A percentile compares a stretch with the other conserved stretches of the same genome.
Conservation (phyloP, 2,888 invertebrate species). For the Apamea monoglypha region DNA sequence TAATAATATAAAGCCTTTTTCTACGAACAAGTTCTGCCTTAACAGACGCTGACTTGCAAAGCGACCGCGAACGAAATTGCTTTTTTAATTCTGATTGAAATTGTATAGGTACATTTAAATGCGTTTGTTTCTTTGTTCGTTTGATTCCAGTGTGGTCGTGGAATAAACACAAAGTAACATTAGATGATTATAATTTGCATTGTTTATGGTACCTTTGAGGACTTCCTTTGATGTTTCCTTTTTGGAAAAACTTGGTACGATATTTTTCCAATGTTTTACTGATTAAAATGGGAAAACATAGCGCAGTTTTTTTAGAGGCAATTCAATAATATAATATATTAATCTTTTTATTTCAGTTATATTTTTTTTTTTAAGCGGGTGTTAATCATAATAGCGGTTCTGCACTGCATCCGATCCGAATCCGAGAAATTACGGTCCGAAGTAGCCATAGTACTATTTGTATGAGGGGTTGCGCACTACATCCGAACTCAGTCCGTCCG, state of each 20-base stretch:
- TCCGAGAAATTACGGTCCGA: too few relatives aligned
- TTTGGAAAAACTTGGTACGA: neutral
- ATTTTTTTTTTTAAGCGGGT: neutral
- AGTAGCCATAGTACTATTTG: too few relatives aligned
- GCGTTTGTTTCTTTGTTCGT: constrained; percentile 25
- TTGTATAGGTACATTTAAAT: constrained; percentile 25
- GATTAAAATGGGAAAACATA: neutral
- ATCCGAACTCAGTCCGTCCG: too few relatives aligned
- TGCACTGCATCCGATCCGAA: too few relatives aligned
- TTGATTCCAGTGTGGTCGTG: constrained; percentile 3
- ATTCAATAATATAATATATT: neutral
- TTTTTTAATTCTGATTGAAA: constrained; percentile 48
- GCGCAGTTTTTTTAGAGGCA: neutral
- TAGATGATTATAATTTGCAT: constrained; percentile 8
- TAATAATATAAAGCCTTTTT: constrained; percentile 18
- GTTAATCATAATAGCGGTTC: too few relatives aligned
- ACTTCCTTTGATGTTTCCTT: neutral
- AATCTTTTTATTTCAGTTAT: neutral
- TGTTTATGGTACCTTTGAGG: neutral
- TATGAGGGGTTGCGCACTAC: too few relatives aligned
- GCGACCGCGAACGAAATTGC: constrained; percentile 40
- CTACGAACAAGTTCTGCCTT: constrained; percentile 14
- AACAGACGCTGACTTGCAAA: constrained; percentile 36
- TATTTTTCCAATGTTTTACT: neutral
- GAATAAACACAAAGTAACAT: constrained; percentile 8